A percentile compares a stretch with the other conserved stretches of the same genome.
These are phyloP conservation scores for Scarus forsteni DNA, from an alignment of 2,797 vertebrate genomes.

Conservation along the genomic window DNA sequence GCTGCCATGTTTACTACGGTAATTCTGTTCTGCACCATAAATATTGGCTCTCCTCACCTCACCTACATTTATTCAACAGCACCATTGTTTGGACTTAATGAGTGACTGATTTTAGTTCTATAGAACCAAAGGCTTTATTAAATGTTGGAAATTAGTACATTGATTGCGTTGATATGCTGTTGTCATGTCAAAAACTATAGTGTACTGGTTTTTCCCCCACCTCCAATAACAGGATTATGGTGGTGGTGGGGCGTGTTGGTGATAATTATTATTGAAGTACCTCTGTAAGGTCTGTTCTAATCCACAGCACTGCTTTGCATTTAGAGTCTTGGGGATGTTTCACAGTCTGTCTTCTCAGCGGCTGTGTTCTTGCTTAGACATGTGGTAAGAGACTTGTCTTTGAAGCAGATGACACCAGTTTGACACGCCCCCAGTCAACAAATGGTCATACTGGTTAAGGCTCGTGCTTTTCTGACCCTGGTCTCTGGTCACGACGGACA, in stretches of 20 bases:
- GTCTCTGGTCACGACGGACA: conserved; percentile 3
- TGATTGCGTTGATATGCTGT: too few relatives aligned
- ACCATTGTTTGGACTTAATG: too few relatives aligned
- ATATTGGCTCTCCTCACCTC: too few relatives aligned
- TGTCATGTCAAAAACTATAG: too few relatives aligned
- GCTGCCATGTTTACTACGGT: too few relatives aligned
- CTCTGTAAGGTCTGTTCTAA: neutral
- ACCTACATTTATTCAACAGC: too few relatives aligned
- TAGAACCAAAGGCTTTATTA: too few relatives aligned
- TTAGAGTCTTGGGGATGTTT: neutral
- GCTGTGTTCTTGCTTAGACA: neutral
- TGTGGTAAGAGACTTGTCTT: neutral
- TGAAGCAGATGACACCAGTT: neutral
- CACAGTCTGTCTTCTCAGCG: neutral
- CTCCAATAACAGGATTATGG: conserved; percentile 5
- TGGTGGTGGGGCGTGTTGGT: conserved; percentile 6
- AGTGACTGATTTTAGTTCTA: too few relatives aligned
- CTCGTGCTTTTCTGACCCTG: conserved; percentile 1
- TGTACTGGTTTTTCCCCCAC: too few relatives aligned
- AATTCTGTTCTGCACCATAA: too few relatives aligned
- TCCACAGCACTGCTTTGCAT: too few relatives aligned
- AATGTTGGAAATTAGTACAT: too few relatives aligned
- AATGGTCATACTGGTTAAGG: neutral
- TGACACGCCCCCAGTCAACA: conserved; percentile 3
- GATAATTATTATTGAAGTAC: neutral